These are phyloP conservation scores for Trissoscelio sp. DNA, from an alignment of 2,888 invertebrate genomes.

Conservation along the genomic window DNA sequence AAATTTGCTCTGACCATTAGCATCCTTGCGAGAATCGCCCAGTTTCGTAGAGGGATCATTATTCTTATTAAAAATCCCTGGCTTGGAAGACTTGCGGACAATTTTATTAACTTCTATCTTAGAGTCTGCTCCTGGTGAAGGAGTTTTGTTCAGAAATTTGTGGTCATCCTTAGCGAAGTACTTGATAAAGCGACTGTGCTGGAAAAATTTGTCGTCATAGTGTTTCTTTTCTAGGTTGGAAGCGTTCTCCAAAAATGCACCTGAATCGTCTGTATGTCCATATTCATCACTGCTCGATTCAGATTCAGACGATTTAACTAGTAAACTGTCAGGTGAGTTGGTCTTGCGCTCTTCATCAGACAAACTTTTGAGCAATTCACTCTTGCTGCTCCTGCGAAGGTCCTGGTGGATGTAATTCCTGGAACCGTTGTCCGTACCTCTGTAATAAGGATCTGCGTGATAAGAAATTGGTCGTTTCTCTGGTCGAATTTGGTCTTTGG, in stretches of 20 bases:
- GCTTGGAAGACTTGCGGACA: slow-evolving; percentile 71
- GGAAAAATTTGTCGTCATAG: slow-evolving; percentile 71
- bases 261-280: slow-evolving; percentile 84
- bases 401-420: slow-evolving; percentile 75
- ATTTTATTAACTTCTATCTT: slow-evolving; percentile 81
- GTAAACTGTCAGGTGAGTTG: slow-evolving; percentile 82
- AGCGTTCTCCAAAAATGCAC: slow-evolving; percentile 84
- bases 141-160: slow-evolving; percentile 73
- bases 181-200: slow-evolving; percentile 78
- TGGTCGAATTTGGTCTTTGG: slow-evolving; percentile 69
- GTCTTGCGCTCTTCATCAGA: slow-evolving; percentile 82
- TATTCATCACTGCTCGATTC: slow-evolving; percentile 83
- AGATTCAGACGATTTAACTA: slow-evolving; percentile 82
- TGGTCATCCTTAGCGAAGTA: slow-evolving; percentile 78
- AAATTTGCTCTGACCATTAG: slow-evolving; percentile 73
- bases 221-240: slow-evolving; percentile 78
- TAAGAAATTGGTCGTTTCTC: slow-evolving; percentile 55
- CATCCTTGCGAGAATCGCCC: slow-evolving; percentile 53
- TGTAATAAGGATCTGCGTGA: slow-evolving; percentile 50
- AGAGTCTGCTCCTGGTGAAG: slow-evolving; percentile 69
- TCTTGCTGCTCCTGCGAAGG: slow-evolving; percentile 70
- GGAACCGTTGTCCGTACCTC: slow-evolving; percentile 35
- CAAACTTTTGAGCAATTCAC: slow-evolving; percentile 71
- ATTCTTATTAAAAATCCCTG: slow-evolving; percentile 63
- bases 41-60: slow-evolving; percentile 42